A percentile compares a stretch with the other conserved stretches of the same genome.
phyloP scores from a whole-genome alignment of 1,140 invertebrate species.

The Drosophila jambulina region DNA sequence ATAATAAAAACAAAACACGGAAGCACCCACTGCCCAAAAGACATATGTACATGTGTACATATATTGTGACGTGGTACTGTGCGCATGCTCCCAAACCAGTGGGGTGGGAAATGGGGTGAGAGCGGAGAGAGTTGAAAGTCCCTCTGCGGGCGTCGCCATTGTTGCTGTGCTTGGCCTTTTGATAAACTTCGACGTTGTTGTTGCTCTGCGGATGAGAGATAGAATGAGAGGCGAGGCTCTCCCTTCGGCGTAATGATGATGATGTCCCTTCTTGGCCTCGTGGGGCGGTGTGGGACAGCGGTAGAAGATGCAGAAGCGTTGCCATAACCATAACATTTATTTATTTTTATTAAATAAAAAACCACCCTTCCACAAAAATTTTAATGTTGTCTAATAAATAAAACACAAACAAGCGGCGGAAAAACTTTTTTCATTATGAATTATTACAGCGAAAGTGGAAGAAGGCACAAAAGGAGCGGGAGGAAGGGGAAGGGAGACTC shows the following conservation, averaged over 20 bases:
- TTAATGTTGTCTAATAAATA: slow-evolving; percentile 52
- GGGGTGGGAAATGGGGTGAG: not conserved
- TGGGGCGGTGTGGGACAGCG: not conserved
- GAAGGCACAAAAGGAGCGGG: not conserved
- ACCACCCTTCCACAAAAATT: slow-evolving; percentile 36
- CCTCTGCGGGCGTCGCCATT: slow-evolving; percentile 56
- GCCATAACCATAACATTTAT: slow-evolving; percentile 71
- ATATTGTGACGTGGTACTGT: slow-evolving; percentile 11
- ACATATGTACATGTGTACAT: slow-evolving; percentile 19
- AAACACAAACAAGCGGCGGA: slow-evolving; percentile 39
- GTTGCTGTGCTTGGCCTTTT: slow-evolving; percentile 68
- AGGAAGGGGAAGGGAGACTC: not conserved
- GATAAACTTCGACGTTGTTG: slow-evolving; percentile 71
- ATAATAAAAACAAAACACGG: slow-evolving; percentile 30
- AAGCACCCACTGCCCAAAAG: slow-evolving; percentile 22
- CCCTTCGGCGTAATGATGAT: slow-evolving; percentile 62
- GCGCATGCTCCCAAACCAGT: slow-evolving; percentile 58
- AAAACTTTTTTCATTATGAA: slow-evolving; percentile 82
- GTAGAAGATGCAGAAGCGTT: slow-evolving; percentile 3
- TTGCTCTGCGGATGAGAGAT: slow-evolving; percentile 18
- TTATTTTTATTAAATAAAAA: slow-evolving; percentile 77
- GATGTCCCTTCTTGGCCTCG: slow-evolving; percentile 45
- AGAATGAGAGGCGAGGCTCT: slow-evolving; percentile 15
- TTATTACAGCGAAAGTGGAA: slow-evolving; percentile 63
- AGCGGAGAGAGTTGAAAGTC: not conserved